Conservation (phyloP, 2,888 invertebrate genomes). For the Epistrophe eligans region DNA sequence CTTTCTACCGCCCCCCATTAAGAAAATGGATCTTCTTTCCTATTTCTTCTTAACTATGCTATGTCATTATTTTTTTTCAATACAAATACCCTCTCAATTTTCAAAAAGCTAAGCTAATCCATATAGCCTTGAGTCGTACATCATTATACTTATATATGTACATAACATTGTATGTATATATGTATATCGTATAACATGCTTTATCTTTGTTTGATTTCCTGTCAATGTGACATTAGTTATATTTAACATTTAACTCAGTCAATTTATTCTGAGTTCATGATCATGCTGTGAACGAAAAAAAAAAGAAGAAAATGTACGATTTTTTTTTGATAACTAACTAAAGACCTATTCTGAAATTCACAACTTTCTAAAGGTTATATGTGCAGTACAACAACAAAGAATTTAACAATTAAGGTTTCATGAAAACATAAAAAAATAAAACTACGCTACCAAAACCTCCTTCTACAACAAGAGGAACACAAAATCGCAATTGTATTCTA, state of each 20-base stretch:
- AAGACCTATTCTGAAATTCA: neutral
- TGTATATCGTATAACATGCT: neutral
- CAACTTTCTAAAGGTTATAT: neutral
- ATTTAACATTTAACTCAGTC: neutral
- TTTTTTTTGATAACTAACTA: neutral
- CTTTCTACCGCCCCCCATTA: neutral
- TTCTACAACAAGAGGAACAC: neutral
- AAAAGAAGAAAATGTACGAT: no score
- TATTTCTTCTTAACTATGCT: neutral
- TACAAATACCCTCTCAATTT: neutral
- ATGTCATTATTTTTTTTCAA: neutral
- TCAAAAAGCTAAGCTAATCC: neutral
- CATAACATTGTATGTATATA: no score
- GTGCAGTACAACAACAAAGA: neutral
- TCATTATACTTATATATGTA: neutral
- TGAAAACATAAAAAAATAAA: conserved; percentile 20
- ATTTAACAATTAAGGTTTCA: conserved; percentile 28
- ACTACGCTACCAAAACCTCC: neutral
- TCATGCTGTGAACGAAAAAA: neutral
- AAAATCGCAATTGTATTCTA: conserved; percentile 23
- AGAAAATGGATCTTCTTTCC: neutral
- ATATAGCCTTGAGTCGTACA: neutral
- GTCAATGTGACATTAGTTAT: conserved; percentile 2
- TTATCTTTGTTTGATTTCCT: neutral
- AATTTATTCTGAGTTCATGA: conserved; percentile 13